phyloP scores from a whole-genome alignment of 2,888 invertebrate genomes.

The Ennomos erosarius region DNA sequence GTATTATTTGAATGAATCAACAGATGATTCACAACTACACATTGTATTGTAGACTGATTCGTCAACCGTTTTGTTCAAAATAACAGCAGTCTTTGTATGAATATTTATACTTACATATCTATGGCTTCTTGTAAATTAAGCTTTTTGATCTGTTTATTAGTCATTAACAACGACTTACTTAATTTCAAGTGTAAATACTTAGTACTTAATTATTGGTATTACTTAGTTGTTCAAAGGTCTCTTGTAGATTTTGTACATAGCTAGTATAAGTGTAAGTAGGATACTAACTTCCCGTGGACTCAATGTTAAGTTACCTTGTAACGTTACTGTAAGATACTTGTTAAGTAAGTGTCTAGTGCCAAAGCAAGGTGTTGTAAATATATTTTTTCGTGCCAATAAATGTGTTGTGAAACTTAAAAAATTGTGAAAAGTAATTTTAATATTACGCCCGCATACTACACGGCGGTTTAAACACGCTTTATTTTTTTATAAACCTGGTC shows the following conservation, averaged over 20 bases:
- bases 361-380: conserved; percentile 41
- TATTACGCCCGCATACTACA: no score
- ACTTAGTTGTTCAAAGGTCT: conserved; percentile 17
- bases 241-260: conserved; percentile 56
- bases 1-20: no score
- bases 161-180: neutral
- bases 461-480: no score
- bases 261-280: conserved; percentile 30
- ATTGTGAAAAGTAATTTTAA: neutral
- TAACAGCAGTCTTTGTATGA: no score
- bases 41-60: no score
- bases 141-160: conserved; percentile 1
- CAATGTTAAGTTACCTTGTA: conserved; percentile 17
- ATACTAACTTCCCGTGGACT: conserved; percentile 28
- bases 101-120: conserved; percentile 5
- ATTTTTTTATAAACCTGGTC: no score
- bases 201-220: neutral
- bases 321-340: conserved; percentile 19
- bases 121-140: conserved; percentile 18
- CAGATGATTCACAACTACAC: no score
- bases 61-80: no score
- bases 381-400: conserved; percentile 39
- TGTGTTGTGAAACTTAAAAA: conserved; percentile 39
- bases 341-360: conserved; percentile 40
- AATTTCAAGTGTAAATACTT: no score